phyloP scores from a whole-genome alignment of 1,140 invertebrate genomes.

The Choristoneura fumiferana region DNA sequence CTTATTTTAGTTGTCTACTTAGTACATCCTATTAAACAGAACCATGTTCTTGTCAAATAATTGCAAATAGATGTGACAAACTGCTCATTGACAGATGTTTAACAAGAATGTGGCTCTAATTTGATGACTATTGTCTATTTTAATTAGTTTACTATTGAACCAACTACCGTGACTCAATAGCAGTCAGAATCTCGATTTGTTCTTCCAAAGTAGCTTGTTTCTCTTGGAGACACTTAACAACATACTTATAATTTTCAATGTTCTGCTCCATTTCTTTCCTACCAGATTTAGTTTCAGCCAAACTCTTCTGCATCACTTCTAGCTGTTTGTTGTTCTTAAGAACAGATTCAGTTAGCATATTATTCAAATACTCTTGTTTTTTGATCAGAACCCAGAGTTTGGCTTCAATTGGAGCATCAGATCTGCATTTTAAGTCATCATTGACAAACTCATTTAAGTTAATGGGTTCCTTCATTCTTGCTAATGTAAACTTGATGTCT shows the following conservation, averaged over 20 bases:
- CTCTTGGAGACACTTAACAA: slow-evolving; percentile 67
- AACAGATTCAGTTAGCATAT: slow-evolving; percentile 44
- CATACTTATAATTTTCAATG: slow-evolving; percentile 59
- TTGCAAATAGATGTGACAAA: too few species aligned
- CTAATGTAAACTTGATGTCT: slow-evolving; percentile 48
- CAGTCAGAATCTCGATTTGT: slow-evolving; percentile 66
- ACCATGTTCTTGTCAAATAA: too few species aligned
- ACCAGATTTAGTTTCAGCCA: slow-evolving; percentile 37
- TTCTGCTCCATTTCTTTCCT: slow-evolving; percentile 51
- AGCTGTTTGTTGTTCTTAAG: slow-evolving; percentile 52
- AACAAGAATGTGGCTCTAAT: too few species aligned
- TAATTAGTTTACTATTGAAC: too few species aligned
- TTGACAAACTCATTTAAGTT: slow-evolving; percentile 50
- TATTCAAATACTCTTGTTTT: slow-evolving; percentile 61
- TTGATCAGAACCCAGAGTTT: slow-evolving; percentile 62
- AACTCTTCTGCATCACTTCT: slow-evolving; percentile 49
- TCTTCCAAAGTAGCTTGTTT: slow-evolving; percentile 69
- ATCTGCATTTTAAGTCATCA: slow-evolving; percentile 50
- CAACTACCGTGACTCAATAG: slow-evolving; percentile 57
- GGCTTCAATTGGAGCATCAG: slow-evolving; percentile 46
- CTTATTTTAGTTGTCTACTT: too few species aligned
- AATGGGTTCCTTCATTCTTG: slow-evolving; percentile 44
- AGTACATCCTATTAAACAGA: too few species aligned
- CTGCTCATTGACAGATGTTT: too few species aligned
- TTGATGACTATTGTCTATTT: too few species aligned